Percentiles rank a stretch among this genome's conserved stretches.
phyloP scores from a whole-genome alignment of 2,113 vertebrate species.

The Stomatorhinus ivindoensis region DNA sequence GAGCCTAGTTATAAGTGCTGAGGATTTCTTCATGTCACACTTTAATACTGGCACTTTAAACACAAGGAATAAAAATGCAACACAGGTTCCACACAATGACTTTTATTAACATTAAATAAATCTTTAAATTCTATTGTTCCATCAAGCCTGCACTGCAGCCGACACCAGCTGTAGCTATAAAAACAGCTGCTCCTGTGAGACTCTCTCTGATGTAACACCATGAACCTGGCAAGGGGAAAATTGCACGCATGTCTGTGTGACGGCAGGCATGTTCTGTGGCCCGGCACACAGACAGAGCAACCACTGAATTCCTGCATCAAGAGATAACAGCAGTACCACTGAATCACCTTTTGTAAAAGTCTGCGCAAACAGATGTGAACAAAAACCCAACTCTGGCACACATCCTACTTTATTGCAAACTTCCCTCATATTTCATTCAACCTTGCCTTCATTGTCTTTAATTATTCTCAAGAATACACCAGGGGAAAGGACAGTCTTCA shows the following conservation, averaged over 20 bases:
- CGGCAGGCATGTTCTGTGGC: background rate
- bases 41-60: background rate
- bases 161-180: background rate
- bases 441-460: background rate
- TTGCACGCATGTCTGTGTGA: background rate
- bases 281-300: background rate
- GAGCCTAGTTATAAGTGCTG: background rate
- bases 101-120: background rate
- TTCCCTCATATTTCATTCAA: background rate
- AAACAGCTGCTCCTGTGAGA: background rate
- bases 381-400: background rate
- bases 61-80: background rate
- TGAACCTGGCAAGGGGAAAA: background rate
- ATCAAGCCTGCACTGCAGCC: background rate
- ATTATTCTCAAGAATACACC: background rate
- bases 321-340: background rate
- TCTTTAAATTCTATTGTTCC: background rate
- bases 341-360: background rate
- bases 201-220: background rate
- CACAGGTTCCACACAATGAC: background rate
- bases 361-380: background rate
- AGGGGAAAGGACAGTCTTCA: background rate
- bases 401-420: background rate
- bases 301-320: background rate
- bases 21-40: background rate